Evolutionary conservation across 2,797 vertebrate species (phyloP).

Genomic region (Lepilemur ruficaudatus): DNA sequence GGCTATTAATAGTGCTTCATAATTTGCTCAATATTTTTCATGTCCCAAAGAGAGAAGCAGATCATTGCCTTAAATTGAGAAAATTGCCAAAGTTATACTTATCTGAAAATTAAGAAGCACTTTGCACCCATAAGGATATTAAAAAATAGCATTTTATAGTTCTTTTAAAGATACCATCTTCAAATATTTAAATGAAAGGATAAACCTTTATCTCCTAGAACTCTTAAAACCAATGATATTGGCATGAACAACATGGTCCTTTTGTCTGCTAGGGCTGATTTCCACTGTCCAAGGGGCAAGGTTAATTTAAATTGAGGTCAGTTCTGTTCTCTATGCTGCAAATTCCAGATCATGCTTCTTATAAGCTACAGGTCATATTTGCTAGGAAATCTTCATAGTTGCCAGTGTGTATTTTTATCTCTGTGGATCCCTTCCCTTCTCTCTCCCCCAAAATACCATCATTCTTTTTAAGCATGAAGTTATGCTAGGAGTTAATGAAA

Average conservation of each 20-base stretch:
- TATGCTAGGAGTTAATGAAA: background rate
- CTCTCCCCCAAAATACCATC: background rate
- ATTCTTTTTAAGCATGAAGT: background rate
- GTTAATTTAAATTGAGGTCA: background rate
- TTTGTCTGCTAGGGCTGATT: background rate
- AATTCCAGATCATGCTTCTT: background rate
- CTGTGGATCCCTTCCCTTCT: background rate
- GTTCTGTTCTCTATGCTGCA: background rate
- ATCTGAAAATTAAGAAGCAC: conserved; percentile 17
- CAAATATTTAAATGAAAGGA: conserved; percentile 15
- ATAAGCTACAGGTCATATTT: background rate
- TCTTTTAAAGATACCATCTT: conserved; percentile 14
- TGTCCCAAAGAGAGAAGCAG: background rate
- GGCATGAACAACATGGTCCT: background rate
- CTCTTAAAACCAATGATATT: background rate
- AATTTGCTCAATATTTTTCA: conserved; percentile 49
- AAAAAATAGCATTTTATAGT: conserved; percentile 14
- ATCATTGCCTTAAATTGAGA: conserved; percentile 7
- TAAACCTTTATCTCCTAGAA: conserved; percentile 16
- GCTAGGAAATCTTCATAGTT: background rate
- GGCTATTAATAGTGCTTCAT: conserved; percentile 26
- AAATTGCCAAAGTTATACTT: conserved; percentile 30
- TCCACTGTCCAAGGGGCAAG: background rate
- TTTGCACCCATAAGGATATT: background rate
- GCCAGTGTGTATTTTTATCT: background rate